Conservation (phyloP, 2,888 invertebrate species). For the Amiota communis region DNA sequence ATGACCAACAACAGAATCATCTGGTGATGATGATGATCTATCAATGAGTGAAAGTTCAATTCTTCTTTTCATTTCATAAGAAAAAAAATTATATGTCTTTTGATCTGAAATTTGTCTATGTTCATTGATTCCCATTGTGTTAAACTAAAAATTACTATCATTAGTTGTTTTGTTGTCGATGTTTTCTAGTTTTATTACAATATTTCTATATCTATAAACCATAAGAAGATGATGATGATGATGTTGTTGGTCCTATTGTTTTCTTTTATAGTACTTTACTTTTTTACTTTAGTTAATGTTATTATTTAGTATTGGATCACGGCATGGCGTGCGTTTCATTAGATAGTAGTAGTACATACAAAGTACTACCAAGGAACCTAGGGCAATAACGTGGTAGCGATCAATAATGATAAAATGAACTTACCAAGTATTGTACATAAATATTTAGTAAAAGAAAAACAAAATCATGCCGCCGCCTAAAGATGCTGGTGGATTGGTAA, state of each 20-base stretch:
- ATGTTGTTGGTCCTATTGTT: background rate
- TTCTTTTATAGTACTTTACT: background rate
- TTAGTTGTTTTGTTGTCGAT: conserved; percentile 14
- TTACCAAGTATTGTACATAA: background rate
- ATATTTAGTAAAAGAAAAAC: conserved; percentile 25
- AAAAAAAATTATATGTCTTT: too few relatives aligned
- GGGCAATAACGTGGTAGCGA: conserved; percentile 66
- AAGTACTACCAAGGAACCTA: conserved; percentile 44
- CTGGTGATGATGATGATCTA: background rate
- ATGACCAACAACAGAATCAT: background rate
- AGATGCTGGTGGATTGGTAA: conserved; percentile 38
- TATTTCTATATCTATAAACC: too few relatives aligned
- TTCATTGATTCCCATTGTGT: background rate
- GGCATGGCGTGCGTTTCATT: background rate
- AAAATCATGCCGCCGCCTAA: conserved; percentile 32
- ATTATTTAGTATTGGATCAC: background rate
- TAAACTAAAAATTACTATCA: conserved; percentile 1
- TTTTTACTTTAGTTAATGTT: background rate
- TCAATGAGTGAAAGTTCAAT: conserved; percentile 24
- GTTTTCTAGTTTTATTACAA: conserved; percentile 3
- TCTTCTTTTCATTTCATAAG: background rate
- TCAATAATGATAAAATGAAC: conserved; percentile 52
- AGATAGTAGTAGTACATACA: background rate
- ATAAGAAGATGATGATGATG: background rate
- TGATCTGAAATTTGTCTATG: conserved; percentile 4